Evolutionary conservation across 1,140 invertebrate genomes (phyloP).

Genomic region (Frieseomelitta varia): DNA sequence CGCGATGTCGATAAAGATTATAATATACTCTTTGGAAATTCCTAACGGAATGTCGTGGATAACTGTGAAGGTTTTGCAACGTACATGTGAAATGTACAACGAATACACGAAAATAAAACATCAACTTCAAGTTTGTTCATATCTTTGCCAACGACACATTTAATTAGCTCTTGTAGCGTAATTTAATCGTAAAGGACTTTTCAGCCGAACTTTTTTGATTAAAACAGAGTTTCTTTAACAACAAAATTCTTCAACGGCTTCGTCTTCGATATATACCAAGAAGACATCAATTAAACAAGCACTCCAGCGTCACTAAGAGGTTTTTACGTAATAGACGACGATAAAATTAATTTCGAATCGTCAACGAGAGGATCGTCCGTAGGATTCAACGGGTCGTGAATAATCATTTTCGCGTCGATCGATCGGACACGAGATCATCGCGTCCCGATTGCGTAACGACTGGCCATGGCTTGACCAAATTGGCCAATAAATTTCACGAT

Average conservation of each 20-base stretch:
- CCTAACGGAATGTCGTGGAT: constrained; percentile 3
- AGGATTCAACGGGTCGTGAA: background rate
- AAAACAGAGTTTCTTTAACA: background rate
- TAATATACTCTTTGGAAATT: background rate
- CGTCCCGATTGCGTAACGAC: constrained; percentile 48
- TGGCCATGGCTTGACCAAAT: constrained; percentile 38
- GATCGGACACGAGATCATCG: constrained; percentile 11
- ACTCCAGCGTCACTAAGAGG: too few species aligned
- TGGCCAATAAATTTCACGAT: constrained; percentile 63
- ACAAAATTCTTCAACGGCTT: background rate
- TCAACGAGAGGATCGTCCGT: background rate
- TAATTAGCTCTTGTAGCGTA: background rate
- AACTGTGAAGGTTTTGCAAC: constrained; percentile 3
- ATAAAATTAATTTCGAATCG: background rate
- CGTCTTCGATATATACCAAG: background rate
- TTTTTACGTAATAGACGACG: background rate
- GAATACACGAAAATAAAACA: background rate
- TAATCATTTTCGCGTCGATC: constrained; percentile 22
- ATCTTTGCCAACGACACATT: too few species aligned
- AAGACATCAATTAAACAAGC: background rate
- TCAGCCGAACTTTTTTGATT: too few species aligned
- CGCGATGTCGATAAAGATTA: background rate
- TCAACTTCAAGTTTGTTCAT: background rate
- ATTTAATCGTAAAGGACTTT: background rate
- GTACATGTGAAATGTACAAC: background rate